Percentiles rank a stretch among this genome's conserved stretches.
phyloP scores from a whole-genome alignment of 2,113 vertebrate genomes.

The Fregata magnificens region DNA sequence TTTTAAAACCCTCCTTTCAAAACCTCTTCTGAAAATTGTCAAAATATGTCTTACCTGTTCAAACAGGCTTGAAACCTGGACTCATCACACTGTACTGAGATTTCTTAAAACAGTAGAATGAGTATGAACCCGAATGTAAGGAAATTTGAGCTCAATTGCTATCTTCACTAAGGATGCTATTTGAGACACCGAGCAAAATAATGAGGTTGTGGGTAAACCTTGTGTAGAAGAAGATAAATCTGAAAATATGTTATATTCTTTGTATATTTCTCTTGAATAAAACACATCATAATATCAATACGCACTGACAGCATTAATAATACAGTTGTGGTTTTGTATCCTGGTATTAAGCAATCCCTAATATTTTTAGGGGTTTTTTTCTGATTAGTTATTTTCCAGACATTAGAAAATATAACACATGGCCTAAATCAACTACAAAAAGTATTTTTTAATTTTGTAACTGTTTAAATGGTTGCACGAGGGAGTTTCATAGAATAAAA shows the following conservation, averaged over 20 bases:
- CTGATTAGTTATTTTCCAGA: background rate
- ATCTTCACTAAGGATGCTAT: background rate
- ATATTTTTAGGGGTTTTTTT: background rate
- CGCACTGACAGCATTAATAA: background rate
- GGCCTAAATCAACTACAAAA: background rate
- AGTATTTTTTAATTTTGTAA: background rate
- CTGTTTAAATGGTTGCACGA: background rate
- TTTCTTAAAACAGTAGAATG: background rate
- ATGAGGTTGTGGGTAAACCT: background rate
- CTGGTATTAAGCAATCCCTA: background rate
- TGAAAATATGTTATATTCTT: background rate
- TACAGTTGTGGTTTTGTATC: background rate
- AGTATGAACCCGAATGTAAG: background rate
- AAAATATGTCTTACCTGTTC: background rate
- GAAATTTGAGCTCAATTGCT: accelerated
- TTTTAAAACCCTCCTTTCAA: background rate
- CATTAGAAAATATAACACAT: background rate
- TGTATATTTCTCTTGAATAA: background rate
- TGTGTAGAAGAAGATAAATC: background rate
- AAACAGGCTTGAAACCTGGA: background rate
- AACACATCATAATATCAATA: background rate
- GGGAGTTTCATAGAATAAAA: background rate
- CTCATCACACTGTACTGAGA: background rate
- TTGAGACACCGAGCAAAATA: background rate
- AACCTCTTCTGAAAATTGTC: background rate